phyloP scores from a whole-genome alignment of 2,797 vertebrate species.

The Avahi laniger region DNA sequence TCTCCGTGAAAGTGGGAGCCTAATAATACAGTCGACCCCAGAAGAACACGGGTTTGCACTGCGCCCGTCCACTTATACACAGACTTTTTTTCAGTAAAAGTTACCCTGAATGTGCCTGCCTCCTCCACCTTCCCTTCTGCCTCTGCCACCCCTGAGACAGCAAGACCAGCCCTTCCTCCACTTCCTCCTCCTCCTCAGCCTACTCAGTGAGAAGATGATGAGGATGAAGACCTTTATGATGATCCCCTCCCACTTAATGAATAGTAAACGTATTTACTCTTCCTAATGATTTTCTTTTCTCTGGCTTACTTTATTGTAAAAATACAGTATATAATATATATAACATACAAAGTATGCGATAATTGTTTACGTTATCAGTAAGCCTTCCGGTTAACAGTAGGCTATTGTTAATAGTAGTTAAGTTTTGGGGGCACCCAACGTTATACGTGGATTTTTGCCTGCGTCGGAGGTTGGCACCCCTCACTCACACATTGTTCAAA shows the following conservation, averaged over 20 bases:
- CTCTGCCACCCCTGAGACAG: neutral
- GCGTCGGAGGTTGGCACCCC: neutral
- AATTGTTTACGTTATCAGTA: neutral
- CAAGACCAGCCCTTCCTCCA: neutral
- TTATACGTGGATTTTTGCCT: neutral
- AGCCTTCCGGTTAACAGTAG: neutral
- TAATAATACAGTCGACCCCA: neutral
- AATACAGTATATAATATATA: neutral
- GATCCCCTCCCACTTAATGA: neutral
- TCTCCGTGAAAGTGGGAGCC: neutral
- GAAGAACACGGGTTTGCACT: neutral
- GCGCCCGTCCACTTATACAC: neutral
- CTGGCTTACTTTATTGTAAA: neutral
- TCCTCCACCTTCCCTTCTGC: neutral
- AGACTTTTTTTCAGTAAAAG: neutral
- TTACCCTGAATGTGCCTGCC: neutral
- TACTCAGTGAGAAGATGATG: neutral
- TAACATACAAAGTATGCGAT: neutral
- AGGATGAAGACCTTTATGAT: neutral
- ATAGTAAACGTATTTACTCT: neutral
- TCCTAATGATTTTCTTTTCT: neutral
- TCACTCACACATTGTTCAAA: neutral
- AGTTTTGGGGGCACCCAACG: neutral
- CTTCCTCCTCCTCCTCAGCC: neutral
- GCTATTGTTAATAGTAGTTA: neutral